Evolutionary conservation across 2,113 vertebrate genomes (phyloP).

Genomic region (Amphilophus citrinellus): DNA sequence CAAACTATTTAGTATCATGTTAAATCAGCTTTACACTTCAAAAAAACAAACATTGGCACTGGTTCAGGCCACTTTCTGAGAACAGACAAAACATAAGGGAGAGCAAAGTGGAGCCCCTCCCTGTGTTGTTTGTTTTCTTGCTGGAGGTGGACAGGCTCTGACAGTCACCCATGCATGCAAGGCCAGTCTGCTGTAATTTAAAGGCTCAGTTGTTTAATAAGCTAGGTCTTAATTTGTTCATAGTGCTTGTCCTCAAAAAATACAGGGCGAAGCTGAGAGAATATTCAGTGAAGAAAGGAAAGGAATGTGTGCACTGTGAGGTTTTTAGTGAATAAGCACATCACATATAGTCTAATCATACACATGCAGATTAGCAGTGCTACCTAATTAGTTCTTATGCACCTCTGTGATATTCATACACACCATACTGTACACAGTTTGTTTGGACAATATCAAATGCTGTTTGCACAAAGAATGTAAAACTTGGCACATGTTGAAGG

Average conservation of each 20-base stretch:
- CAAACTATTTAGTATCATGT: slow-evolving; percentile 1
- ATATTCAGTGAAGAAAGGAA: neutral
- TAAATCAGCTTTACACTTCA: slow-evolving; percentile 14
- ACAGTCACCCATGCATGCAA: slow-evolving; percentile 63
- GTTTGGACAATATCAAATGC: neutral
- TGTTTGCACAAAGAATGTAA: neutral
- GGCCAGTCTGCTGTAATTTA: slow-evolving; percentile 73
- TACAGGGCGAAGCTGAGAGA: neutral
- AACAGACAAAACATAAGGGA: slow-evolving; percentile 24
- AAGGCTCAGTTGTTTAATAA: slow-evolving; percentile 71
- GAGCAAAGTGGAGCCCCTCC: slow-evolving; percentile 29
- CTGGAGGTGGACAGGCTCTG: slow-evolving; percentile 54
- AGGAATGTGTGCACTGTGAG: neutral
- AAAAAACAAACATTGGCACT: slow-evolving; percentile 15
- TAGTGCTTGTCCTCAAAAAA: slow-evolving; percentile 1
- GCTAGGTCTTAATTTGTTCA: slow-evolving; percentile 50
- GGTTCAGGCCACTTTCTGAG: slow-evolving; percentile 33
- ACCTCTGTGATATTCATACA: neutral
- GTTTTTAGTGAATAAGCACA: too few relatives aligned
- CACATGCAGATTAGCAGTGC: neutral
- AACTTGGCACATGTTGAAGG: neutral
- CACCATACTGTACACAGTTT: neutral
- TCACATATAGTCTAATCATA: too few relatives aligned
- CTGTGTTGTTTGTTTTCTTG: slow-evolving; percentile 51
- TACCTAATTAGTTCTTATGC: neutral